phyloP scores from a whole-genome alignment of 2,797 vertebrate species.

The Pipistrellus kuhlii region DNA sequence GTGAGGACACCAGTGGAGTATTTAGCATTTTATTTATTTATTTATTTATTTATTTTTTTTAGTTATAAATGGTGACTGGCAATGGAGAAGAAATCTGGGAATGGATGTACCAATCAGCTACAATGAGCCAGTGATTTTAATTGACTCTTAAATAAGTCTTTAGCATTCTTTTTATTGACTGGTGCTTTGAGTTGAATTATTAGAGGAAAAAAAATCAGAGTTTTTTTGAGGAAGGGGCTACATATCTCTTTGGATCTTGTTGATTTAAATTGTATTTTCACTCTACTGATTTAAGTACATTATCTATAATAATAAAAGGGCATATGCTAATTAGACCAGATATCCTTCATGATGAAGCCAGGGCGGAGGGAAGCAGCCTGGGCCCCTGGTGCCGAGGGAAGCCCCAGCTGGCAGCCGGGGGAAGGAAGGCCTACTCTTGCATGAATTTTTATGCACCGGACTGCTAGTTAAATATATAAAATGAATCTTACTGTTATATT shows the following conservation, averaged over 20 bases:
- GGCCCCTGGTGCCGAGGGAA: no score
- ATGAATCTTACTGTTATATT: constrained; percentile 40
- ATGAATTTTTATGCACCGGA: no score
- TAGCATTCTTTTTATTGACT: constrained; percentile 62
- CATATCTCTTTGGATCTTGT: constrained; percentile 7
- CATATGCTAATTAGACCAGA: no score
- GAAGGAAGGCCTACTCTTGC: no score
- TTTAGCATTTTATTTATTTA: constrained; percentile 18
- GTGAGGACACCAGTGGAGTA: not conserved
- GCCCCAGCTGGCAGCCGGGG: no score
- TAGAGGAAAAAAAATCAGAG: constrained; percentile 28
- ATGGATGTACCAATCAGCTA: not conserved
- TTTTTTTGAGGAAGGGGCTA: constrained; percentile 22
- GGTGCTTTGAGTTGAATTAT: constrained; percentile 60
- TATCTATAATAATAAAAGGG: not conserved
- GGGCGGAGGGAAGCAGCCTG: no score
- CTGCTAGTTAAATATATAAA: constrained; percentile 43
- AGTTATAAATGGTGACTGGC: constrained; percentile 31
- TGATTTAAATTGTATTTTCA: constrained; percentile 62
- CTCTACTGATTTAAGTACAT: constrained; percentile 60
- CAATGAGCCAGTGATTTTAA: constrained; percentile 5
- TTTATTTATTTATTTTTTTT: no score
- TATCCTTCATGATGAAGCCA: no score
- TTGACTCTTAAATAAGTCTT: constrained; percentile 19
- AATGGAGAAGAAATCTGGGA: constrained; percentile 50